phyloP scores from a whole-genome alignment of 2,797 vertebrate species.

The Loris lydekkerianus region DNA sequence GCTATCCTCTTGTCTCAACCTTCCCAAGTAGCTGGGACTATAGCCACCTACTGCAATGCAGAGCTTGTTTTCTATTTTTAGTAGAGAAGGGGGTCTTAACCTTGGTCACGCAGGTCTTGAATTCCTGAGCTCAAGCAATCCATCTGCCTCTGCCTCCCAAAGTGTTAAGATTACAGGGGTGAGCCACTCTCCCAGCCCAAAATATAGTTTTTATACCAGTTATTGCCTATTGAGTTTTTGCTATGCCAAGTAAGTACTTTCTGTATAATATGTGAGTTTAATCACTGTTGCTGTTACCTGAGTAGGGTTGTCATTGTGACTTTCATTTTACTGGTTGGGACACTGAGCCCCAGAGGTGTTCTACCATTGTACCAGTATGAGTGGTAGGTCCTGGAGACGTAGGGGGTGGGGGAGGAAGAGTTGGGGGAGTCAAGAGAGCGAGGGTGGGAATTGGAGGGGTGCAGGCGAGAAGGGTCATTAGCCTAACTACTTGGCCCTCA shows the following conservation, averaged over 20 bases:
- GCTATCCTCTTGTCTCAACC: too few species aligned
- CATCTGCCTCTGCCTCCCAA: too few species aligned
- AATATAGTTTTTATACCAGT: slow-evolving; percentile 22
- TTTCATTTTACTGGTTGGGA: slow-evolving; percentile 7
- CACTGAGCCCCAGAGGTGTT: not conserved
- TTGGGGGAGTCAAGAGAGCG: not conserved
- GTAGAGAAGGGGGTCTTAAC: too few species aligned
- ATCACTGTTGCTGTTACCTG: not conserved
- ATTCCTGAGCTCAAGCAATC: too few species aligned
- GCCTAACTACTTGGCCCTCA: not conserved
- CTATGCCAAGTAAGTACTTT: not conserved
- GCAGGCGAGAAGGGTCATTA: too few species aligned
- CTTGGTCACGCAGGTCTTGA: too few species aligned
- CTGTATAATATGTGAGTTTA: not conserved
- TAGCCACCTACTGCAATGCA: too few species aligned
- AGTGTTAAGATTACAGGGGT: not conserved
- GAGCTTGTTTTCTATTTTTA: too few species aligned
- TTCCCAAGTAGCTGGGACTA: too few species aligned
- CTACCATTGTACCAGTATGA: not conserved
- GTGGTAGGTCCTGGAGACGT: not conserved
- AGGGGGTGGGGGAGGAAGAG: not conserved
- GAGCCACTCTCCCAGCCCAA: not conserved
- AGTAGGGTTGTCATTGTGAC: not conserved
- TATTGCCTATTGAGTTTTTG: not conserved
- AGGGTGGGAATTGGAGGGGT: not conserved